These are phyloP conservation scores for Trachelus stipa DNA, from an alignment of 2,888 invertebrate species.

Conservation along the genomic window DNA sequence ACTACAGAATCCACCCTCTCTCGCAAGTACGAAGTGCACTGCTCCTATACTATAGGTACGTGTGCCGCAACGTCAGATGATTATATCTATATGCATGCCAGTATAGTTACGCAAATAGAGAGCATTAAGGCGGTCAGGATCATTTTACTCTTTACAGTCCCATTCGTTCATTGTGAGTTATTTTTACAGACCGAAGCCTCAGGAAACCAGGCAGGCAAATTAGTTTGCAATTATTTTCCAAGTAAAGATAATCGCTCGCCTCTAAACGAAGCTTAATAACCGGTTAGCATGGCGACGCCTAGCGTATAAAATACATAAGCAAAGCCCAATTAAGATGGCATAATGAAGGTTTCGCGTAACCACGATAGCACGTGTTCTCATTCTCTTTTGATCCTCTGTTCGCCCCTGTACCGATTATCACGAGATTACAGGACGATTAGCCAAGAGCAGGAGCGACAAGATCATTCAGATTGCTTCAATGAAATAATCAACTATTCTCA, in stretches of 20 bases:
- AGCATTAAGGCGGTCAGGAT: not conserved
- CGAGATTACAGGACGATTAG: not conserved
- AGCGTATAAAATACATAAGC: not conserved
- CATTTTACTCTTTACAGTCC: not conserved
- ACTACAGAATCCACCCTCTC: not conserved
- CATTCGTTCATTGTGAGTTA: not conserved
- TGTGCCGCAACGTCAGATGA: not conserved
- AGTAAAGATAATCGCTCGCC: slow-evolving; percentile 24
- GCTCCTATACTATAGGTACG: not conserved
- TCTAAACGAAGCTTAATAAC: slow-evolving; percentile 16
- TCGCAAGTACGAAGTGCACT: not conserved
- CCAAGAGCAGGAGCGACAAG: not conserved
- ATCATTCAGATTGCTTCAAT: not conserved
- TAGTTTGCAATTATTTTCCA: slow-evolving; percentile 26
- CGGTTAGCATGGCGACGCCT: not conserved
- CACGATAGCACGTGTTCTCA: not conserved
- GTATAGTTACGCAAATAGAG: not conserved
- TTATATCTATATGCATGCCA: not conserved
- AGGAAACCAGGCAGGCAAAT: slow-evolving; percentile 15
- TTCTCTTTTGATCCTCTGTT: not conserved
- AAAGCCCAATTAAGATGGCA: not conserved
- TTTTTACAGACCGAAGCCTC: not conserved
- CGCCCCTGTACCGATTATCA: not conserved
- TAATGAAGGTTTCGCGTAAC: not conserved
- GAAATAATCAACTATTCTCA: not conserved